Evolutionary conservation across 1,140 invertebrate genomes (phyloP), one percentile per base, ranked within the genome.

Genomic region (Melitaea cinxia): DNA sequence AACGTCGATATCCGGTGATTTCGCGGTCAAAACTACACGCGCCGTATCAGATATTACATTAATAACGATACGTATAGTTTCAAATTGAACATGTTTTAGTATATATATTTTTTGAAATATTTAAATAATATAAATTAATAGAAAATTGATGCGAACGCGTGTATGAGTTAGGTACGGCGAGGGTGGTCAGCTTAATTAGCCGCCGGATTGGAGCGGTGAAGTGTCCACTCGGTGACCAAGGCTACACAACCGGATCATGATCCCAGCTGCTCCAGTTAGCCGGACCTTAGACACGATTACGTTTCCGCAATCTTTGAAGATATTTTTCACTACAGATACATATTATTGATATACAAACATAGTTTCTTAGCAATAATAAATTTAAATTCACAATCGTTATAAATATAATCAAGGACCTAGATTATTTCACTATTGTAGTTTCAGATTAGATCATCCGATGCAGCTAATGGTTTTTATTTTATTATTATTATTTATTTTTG

Each of bases 201-300:
- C 75, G 72, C 58, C 75, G 72, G 78, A 86, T 87, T 90, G 82
- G 84, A 88, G 78, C 76, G 83, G 85, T 85, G 75, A 83, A 88
- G 85, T 89, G 82, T 80, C 77, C 83, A 85, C 78, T 87, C 71
- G 78, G 76, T 66, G 75, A 80, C 83, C 88, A 87, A 90, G 85
- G 88, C 77, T 86, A 66, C 72, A 68, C 75, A 83, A 88, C 85
- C 83, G 85, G 87, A 87, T 85, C 88, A 73, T 74, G 75, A 83
- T 68, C 82, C 80, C 82, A 73, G 75, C 68, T 78, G 83, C 81
- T 83, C 82, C 80, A 87, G 83, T 85, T 84, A 87, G 81, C 70
- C 77, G 74, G 80, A 86, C 85, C 80, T 87, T 84, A 79, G 80
- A 78, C 76, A 54, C 71, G 67, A 75, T 69, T 76, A 68, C 57